Base-by-base conservation (phyloP, 2,888 invertebrate species). In the Scaptomyza flava region DNA sequence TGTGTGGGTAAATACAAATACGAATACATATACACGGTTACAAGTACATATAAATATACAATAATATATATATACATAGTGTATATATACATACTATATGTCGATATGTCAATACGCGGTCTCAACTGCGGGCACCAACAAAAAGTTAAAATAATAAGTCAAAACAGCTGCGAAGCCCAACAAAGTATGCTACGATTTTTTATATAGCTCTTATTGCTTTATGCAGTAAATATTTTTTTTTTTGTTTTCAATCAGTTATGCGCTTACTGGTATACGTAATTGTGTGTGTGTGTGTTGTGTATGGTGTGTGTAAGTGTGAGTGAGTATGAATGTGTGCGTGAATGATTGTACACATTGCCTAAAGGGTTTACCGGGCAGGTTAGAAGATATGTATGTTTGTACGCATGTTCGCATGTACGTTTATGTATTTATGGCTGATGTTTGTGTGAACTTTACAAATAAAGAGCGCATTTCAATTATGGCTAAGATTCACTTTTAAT, bases 121-220 rank as follows among this genome's bases (percentile, higher is more conserved):
- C 50, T 60, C 64, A 74, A 65, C 52, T 53, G 72, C 57, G 63
- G 52, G 59, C 62, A 66, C 61, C 53, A 72, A 57, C 53, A 42
- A 70, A 38, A 38, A 8, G 38, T 38, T 38, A n/a, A 38, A 38
- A 38, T 14, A 50, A 50, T 45, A 23, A 68, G 53, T 65, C 66
- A 67, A 59, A 79, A 78, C 68, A 78, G 71, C 74, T 68, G 65
- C 79, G 68, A 84, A 84, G 79, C 82, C 87, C 82, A 82, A 84
- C 68, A 82, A 87, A 87, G 87, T 87, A 82, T 81, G 85, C 85
- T 84, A 82, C 85, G 87, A 51, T 63, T 63, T 58, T 61, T 60
- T 46, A n/a, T 11, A 23, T 54, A 42, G 36, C 50, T 41, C 7
- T 41, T 17, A 36, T 36, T 23, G 30, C 9, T 27, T 30, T 68